Evolutionary conservation across 2,888 invertebrate genomes (phyloP), one percentile per base, ranked within the genome.

Genomic region (Branchellion lobata): DNA sequence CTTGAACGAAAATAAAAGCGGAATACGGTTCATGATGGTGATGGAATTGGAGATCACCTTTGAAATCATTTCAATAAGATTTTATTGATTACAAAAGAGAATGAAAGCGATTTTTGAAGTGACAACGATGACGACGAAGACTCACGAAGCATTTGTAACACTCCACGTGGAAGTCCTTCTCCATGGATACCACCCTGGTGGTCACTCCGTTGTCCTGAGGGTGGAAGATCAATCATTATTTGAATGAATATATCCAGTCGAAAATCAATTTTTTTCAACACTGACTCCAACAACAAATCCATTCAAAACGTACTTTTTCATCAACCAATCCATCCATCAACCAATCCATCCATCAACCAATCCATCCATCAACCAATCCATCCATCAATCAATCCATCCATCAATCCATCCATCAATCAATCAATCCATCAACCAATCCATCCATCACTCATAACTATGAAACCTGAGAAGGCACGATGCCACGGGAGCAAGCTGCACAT

Each of bases 151-250:
- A 99, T 86, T 95, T 93, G 88, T 97, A 99, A 89, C 98, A 99
- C 88, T 98, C 97, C 18, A 98, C 95, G 87, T 99, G 98, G 88
- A 96, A 99, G 88, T 98, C 97, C 87, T 96, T 94, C 86, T 97
- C 97, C 96, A 98, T 96, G 0, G 97, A 96, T 24, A 99, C 98
- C 5, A 99, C 98, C 78, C 98, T 91, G 31, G 98, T 97, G 0
- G 97, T 98, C 89, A 98, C 98, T 87, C 98, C 97, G 11, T 96
- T 96, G 53, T 96, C 96, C 91, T 88, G 94, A 18, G 21, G n/a
- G 21, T 31, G 29, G 53, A 40, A 40, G 14, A 73, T 29, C 11
- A 47, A 40, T 29, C n/a, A 40, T 0, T 27, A 34, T 73, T 27
- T n/a, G 29, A 24, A 73, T 18, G 11, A 21, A 68, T 68, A 21